Evolutionary conservation across 2,113 vertebrate genomes (phyloP), one percentile per base, ranked within the genome.

Genomic region (Cyphomyrus discorhynchus): DNA sequence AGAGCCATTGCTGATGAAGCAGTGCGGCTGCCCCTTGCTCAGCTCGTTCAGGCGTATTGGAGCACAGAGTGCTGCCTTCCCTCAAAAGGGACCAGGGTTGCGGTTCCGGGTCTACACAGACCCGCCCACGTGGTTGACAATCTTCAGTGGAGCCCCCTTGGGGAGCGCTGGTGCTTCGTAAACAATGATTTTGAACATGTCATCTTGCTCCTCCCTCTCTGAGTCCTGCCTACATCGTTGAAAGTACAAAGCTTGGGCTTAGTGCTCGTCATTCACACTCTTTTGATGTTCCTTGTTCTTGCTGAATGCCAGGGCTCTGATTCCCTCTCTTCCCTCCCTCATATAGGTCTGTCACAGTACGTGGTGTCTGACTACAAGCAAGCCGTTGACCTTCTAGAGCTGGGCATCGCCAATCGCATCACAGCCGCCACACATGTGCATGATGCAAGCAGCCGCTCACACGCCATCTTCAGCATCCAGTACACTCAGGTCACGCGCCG

Each of bases 391-490:
- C 97, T 99, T 89, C 93, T 99, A 90, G 98, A 99, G 93, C 96
- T 97, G 93, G 98, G 98, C 92, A 97, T 99, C 91, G 96, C 97
- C 93, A 99, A 99, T 95, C 98, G 98, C 93, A 99, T 99, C 93
- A 99, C 98, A 0, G 98, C 98, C 89, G 97, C 98, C 85, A 99
- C 98, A 0, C 98, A 99, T 89, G 94, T 98, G 94, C 98, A 99
- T 2, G 97, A 98, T 39, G 96, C 98, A 93, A 99, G 98, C 95
- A 99, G 98, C 94, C 96, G 98, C 92, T 99, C 98, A 56, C 98
- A 99, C 86, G 98, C 98, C 93, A 99, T 99, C 95, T 99, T 99
- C 94, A 98, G 97, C 80, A 97, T 99, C 94, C 96, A 98, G 92
- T 99, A 98, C 93, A 97, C 98, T 24, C 97, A 99, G 97, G 98